Conservation (phyloP, 2,888 invertebrate genomes). For the Melitaea athalia region DNA sequence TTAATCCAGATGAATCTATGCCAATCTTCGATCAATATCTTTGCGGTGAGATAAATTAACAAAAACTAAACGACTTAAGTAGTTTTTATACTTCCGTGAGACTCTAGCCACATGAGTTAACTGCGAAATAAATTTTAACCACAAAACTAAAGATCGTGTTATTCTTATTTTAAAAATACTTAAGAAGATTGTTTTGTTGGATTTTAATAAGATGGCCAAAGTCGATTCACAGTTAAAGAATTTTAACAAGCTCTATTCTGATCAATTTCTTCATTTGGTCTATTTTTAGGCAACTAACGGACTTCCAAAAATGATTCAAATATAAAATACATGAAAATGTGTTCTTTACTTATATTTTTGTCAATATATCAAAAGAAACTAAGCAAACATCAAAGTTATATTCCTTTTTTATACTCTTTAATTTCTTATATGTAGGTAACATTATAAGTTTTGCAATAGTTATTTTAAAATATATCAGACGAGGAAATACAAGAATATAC, state of each 20-base stretch:
- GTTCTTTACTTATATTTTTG: too few species aligned
- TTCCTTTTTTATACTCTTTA: neutral
- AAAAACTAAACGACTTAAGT: constrained; percentile 18
- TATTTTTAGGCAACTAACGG: constrained; percentile 21
- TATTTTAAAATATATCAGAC: neutral
- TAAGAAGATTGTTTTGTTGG: constrained; percentile 17
- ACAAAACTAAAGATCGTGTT: neutral
- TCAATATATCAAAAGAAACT: too few species aligned
- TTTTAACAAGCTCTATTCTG: constrained; percentile 76
- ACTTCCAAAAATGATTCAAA: neutral
- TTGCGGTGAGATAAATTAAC: constrained; percentile 10
- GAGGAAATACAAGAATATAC: neutral
- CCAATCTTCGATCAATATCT: constrained; percentile 29
- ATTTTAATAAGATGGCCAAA: constrained; percentile 46
- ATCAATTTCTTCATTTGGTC: constrained; percentile 40
- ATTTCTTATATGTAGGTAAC: neutral
- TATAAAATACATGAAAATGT: neutral
- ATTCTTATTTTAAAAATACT: neutral
- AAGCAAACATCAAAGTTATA: neutral
- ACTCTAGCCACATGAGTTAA: neutral
- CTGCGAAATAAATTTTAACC: neutral
- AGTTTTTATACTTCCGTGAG: neutral
- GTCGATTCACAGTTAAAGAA: constrained; percentile 57
- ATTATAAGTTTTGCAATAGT: neutral
- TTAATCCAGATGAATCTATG: constrained; percentile 53